A percentile compares a stretch with the other conserved stretches of the same genome.
These are phyloP conservation scores for Anoplius nigerrimus DNA, from an alignment of 2,888 invertebrate species.

Conservation along the genomic window DNA sequence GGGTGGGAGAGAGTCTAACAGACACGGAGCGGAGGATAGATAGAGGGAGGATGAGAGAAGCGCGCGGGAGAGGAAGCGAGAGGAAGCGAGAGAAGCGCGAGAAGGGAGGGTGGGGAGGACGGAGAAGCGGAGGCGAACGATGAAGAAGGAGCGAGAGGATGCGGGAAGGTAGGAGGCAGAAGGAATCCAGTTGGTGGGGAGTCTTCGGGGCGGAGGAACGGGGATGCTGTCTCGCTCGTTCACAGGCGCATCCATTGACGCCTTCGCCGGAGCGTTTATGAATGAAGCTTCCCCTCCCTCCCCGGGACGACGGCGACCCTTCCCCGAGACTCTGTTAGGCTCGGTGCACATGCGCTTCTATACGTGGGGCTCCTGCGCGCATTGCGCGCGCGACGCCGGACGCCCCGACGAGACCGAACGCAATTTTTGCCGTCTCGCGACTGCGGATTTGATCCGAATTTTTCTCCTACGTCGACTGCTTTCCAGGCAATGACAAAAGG, in stretches of 20 bases:
- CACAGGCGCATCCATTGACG: constrained; percentile 72
- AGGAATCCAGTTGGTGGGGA: constrained; percentile 4
- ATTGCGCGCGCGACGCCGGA: background rate
- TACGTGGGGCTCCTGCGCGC: constrained; percentile 2
- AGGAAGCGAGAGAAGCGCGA: background rate
- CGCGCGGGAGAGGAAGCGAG: no score
- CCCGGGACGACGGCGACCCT: constrained; percentile 18
- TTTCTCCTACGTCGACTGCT: no score
- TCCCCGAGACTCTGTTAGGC: constrained; percentile 32
- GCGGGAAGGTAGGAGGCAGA: constrained; percentile 33
- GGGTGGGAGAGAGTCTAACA: constrained; percentile 25
- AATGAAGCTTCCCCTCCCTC: constrained; percentile 59
- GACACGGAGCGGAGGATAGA: constrained; percentile 26
- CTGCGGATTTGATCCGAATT: no score
- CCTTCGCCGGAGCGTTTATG: constrained; percentile 69
- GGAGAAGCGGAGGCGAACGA: constrained; percentile 10
- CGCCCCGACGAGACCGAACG: no score
- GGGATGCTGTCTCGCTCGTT: constrained; percentile 57
- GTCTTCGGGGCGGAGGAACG: constrained; percentile 9
- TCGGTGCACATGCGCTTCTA: constrained; percentile 32
- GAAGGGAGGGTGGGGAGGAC: background rate
- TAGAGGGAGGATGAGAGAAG: constrained; percentile 17
- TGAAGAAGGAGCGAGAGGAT: constrained; percentile 2
- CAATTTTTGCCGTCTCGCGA: no score
- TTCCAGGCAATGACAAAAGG: no score